Conservation (phyloP, 2,888 invertebrate species). For the Eristalis pertinax region DNA sequence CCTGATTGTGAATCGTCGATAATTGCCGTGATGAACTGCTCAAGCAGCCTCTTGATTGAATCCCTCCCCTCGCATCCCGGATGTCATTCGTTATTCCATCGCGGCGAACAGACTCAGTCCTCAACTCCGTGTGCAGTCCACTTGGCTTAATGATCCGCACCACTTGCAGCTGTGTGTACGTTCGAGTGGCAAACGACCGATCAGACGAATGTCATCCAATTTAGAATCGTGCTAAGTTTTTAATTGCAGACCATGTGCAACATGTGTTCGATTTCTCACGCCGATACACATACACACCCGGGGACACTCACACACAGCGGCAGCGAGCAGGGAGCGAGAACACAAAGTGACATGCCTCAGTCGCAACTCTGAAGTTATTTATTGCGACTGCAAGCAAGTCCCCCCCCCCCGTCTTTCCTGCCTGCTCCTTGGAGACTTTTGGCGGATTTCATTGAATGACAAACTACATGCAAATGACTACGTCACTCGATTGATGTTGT, state of each 20-base stretch:
- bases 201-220: constrained; percentile 60
- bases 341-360: neutral
- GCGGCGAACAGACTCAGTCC: neutral
- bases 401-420: neutral
- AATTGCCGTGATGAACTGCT: constrained; percentile 40
- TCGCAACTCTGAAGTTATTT: constrained; percentile 46
- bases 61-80: neutral
- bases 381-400: constrained; percentile 28
- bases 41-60: constrained; percentile 40
- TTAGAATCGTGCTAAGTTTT: constrained; percentile 60
- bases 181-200: constrained; percentile 18
- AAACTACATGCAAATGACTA: constrained; percentile 67
- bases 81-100: constrained; percentile 18
- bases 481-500: constrained; percentile 61
- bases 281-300: neutral
- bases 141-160: constrained; percentile 40
- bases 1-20: constrained; percentile 39
- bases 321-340: neutral
- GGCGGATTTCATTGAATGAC: constrained; percentile 33
- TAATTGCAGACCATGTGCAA: constrained; percentile 68
- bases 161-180: constrained; percentile 6
- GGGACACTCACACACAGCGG: neutral
- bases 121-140: constrained; percentile 8
- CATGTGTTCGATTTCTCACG: constrained; percentile 68
- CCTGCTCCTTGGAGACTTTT: neutral